Evolutionary conservation across 2,888 invertebrate species (phyloP).

Genomic region (Tribolium freemani): DNA sequence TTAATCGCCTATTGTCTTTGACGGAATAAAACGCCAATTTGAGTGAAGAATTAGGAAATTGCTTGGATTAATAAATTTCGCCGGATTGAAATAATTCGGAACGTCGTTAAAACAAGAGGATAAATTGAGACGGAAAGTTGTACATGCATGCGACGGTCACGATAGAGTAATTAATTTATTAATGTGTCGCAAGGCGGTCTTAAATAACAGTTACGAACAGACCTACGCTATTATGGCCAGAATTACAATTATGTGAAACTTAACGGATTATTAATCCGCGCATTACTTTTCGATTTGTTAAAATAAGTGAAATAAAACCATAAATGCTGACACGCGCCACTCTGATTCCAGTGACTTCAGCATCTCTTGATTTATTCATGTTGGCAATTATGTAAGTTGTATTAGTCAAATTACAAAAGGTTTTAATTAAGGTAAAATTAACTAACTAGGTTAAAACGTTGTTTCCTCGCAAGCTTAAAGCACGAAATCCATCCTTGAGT

Average conservation of each 20-base stretch:
- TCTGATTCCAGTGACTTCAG: slow-evolving; percentile 1
- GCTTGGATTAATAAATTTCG: slow-evolving; percentile 25
- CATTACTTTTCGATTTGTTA: slow-evolving; percentile 20
- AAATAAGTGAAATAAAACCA: not conserved
- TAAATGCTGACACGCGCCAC: not conserved
- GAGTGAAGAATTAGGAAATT: slow-evolving; percentile 31
- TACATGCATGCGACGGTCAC: slow-evolving; percentile 15
- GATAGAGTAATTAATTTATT: slow-evolving; percentile 40
- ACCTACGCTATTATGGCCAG: slow-evolving; percentile 32
- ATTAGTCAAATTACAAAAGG: slow-evolving; percentile 15
- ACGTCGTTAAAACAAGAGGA: not conserved
- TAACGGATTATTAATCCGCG: slow-evolving; percentile 27
- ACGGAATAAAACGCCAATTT: slow-evolving; percentile 36
- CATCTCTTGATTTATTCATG: slow-evolving; percentile 11
- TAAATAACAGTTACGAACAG: slow-evolving; percentile 31
- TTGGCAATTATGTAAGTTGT: slow-evolving; percentile 15
- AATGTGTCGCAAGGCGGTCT: slow-evolving; percentile 39
- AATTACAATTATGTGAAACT: slow-evolving; percentile 35
- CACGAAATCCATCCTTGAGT: slow-evolving; percentile 13
- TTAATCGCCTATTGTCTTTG: slow-evolving; percentile 40
- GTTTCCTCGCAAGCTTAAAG: not conserved
- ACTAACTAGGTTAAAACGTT: slow-evolving; percentile 29
- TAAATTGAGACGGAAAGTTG: slow-evolving; percentile 11
- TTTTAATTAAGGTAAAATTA: slow-evolving; percentile 29
- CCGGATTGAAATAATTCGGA: not conserved